Evolutionary conservation across 2,888 invertebrate species (phyloP).

Genomic region (Spatulosminthurus flaviceps): DNA sequence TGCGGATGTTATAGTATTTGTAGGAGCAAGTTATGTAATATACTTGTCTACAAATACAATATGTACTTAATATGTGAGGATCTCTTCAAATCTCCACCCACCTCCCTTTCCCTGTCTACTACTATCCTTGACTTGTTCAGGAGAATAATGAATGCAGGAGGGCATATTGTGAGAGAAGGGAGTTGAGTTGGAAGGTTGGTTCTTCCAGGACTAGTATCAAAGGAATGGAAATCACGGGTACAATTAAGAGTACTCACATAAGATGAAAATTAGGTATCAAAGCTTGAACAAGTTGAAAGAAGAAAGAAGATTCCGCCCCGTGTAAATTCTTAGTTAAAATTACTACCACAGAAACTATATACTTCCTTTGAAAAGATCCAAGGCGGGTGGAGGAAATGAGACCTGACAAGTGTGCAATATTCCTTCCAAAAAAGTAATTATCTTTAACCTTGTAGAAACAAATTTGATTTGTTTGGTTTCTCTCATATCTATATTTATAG

Average conservation of each 20-base stretch:
- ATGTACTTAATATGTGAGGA: no score
- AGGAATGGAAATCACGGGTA: neutral
- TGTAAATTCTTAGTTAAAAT: neutral
- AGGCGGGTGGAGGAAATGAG: neutral
- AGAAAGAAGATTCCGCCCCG: neutral
- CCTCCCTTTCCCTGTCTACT: no score
- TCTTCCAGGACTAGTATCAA: neutral
- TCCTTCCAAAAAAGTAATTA: conserved; percentile 9
- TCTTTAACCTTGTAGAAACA: conserved; percentile 10
- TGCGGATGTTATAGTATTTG: no score
- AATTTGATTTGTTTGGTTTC: conserved; percentile 1
- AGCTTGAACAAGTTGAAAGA: neutral
- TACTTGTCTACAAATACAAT: no score
- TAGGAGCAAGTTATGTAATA: no score
- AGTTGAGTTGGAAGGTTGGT: neutral
- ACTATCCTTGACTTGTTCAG: no score
- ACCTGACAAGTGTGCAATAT: conserved; percentile 4
- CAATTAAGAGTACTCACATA: conserved; percentile 1
- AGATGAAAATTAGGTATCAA: conserved; percentile 18
- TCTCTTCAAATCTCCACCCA: no score
- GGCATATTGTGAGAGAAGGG: neutral
- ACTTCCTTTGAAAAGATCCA: neutral
- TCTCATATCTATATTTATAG: neutral
- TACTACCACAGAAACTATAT: conserved; percentile 6
- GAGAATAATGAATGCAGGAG: neutral